Conservation (phyloP, 2,888 invertebrate genomes). For the Sylvicola fuscatus region DNA sequence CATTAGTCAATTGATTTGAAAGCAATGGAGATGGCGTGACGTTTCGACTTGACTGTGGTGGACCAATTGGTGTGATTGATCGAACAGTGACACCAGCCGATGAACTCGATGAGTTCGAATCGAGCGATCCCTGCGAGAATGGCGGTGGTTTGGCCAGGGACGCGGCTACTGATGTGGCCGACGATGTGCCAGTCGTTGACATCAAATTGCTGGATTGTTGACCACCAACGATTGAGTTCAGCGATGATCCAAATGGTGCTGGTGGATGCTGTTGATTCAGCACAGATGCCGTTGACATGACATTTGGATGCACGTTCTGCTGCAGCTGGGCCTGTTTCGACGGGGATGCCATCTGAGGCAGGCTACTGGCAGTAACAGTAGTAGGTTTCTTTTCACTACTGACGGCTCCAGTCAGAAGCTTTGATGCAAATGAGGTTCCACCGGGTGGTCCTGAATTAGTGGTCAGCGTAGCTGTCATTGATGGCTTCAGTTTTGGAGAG, state of each 20-base stretch:
- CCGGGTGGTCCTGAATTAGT: too few species aligned
- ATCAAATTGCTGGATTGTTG: background rate
- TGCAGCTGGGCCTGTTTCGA: conserved; percentile 8
- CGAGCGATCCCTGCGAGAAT: too few species aligned
- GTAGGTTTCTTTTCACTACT: too few species aligned
- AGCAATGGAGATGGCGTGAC: conserved; percentile 10
- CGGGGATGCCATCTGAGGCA: too few species aligned
- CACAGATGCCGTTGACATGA: conserved; percentile 20
- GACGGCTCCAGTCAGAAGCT: too few species aligned
- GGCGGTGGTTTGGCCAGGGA: too few species aligned
- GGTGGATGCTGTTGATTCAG: background rate
- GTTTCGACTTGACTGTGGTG: conserved; percentile 11
- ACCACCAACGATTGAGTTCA: background rate
- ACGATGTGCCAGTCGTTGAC: conserved; percentile 3
- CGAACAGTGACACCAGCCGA: conserved; percentile 8
- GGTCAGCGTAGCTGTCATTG: too few species aligned
- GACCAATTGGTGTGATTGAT: conserved; percentile 23
- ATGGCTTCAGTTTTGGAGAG: too few species aligned
- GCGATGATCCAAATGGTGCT: background rate
- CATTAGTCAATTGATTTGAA: background rate
- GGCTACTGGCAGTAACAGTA: too few species aligned
- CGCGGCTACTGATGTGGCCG: too few species aligned
- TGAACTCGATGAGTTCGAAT: too few species aligned
- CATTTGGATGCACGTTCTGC: conserved; percentile 14
- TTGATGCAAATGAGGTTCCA: too few species aligned